These are phyloP conservation scores for Heloderma charlesbogerti DNA, from an alignment of 2,113 vertebrate species.

Conservation along the genomic window DNA sequence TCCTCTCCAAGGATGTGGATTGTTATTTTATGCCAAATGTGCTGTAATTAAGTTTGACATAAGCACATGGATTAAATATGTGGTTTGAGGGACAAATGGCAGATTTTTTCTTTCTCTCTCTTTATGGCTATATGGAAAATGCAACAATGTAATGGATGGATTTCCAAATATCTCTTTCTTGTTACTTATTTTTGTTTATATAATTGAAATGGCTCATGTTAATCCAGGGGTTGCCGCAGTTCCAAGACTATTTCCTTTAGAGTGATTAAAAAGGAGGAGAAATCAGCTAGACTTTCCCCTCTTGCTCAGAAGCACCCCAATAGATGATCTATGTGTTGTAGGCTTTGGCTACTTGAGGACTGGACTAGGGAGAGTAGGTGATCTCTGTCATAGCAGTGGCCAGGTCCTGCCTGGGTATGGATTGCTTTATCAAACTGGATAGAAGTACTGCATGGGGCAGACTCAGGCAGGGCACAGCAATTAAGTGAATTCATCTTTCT, in stretches of 20 bases:
- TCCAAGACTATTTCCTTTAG: conserved; percentile 41
- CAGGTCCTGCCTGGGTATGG: not conserved
- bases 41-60: conserved; percentile 99
- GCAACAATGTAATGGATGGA: conserved; percentile 82
- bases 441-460: not conserved
- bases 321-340: rapidly evolving
- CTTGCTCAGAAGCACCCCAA: not conserved
- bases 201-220: conserved; percentile 56
- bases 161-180: conserved; percentile 64
- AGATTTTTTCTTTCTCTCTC: conserved; percentile 82
- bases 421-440: not conserved
- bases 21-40: conserved; percentile 90
- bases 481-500: no score
- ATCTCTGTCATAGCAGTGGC: not conserved
- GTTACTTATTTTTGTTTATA: conserved; percentile 67
- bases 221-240: conserved; percentile 45
- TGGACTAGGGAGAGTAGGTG: not conserved
- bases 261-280: not conserved
- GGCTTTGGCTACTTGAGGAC: not conserved
- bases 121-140: conserved; percentile 92
- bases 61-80: conserved; percentile 99
- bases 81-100: conserved; percentile 87
- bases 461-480: not conserved
- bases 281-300: not conserved
- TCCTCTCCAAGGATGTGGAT: conserved; percentile 82